A percentile compares a stretch with the other conserved stretches of the same genome.
These are phyloP conservation scores for Andricus grossulariae DNA, from an alignment of 1,140 invertebrate genomes.

Conservation along the genomic window DNA sequence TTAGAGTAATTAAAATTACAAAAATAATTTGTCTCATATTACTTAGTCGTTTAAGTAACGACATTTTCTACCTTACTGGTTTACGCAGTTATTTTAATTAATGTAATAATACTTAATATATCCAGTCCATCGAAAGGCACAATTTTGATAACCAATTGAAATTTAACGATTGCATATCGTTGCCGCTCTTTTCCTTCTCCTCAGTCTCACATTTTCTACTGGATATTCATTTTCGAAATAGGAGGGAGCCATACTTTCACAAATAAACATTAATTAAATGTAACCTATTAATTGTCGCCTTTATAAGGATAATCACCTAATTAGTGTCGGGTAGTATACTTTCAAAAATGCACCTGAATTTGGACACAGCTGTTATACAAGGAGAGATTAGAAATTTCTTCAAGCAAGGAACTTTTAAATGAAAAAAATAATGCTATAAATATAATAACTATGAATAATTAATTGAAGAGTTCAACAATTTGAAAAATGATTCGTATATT, in stretches of 20 bases:
- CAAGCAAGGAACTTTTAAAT: too few relatives aligned
- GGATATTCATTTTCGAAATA: conserved; percentile 26
- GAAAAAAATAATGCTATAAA: too few relatives aligned
- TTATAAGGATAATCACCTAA: conserved; percentile 18
- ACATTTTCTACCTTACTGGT: conserved; percentile 7
- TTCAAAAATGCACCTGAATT: conserved; percentile 22
- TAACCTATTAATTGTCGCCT: conserved; percentile 34
- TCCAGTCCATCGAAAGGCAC: conserved; percentile 71
- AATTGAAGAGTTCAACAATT: too few relatives aligned
- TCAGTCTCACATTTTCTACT: conserved; percentile 9
- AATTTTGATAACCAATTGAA: conserved; percentile 72
- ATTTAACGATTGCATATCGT: conserved; percentile 55
- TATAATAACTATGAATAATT: too few relatives aligned
- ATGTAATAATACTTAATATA: conserved; percentile 61
- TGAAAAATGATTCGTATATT: too few relatives aligned
- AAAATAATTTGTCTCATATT: neutral
- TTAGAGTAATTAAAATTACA: too few relatives aligned
- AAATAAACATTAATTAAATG: conserved; percentile 28
- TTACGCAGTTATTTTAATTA: conserved; percentile 37
- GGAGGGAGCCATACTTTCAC: conserved; percentile 10
- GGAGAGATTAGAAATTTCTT: neutral
- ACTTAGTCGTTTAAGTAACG: conserved; percentile 2
- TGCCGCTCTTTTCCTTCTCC: conserved; percentile 34
- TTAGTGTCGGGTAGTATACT: conserved; percentile 36
- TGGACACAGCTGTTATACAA: conserved; percentile 7